phyloP scores from a whole-genome alignment of 2,797 vertebrate genomes.

The Falco naumanni region DNA sequence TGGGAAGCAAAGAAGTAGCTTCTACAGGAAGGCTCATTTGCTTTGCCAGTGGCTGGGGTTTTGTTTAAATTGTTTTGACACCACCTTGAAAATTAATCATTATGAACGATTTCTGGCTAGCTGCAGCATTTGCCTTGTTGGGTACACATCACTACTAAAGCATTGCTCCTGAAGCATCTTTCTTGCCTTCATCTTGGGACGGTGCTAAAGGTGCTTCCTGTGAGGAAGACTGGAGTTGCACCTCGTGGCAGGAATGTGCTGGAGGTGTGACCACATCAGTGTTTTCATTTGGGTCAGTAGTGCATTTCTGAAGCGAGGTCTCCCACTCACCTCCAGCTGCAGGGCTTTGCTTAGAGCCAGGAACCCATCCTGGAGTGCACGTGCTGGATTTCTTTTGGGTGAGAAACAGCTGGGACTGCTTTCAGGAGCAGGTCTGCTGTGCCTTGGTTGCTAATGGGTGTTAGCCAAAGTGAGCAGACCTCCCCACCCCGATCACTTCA shows the following conservation, averaged over 20 bases:
- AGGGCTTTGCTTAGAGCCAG: background rate
- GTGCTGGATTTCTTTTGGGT: background rate
- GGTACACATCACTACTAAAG: background rate
- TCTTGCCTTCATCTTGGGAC: background rate
- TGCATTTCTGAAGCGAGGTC: background rate
- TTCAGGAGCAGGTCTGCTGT: background rate
- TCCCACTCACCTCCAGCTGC: background rate
- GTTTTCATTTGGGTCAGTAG: background rate
- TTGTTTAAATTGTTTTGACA: background rate
- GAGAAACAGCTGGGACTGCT: background rate
- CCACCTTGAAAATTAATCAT: background rate
- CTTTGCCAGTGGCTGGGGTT: background rate
- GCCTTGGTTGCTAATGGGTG: background rate
- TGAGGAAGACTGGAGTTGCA: too few species aligned
- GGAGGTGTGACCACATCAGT: background rate
- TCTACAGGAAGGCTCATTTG: background rate
- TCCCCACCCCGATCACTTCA: background rate
- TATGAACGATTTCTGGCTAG: background rate
- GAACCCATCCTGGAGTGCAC: background rate
- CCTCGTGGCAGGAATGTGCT: background rate
- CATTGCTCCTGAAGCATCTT: background rate
- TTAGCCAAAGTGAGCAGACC: background rate
- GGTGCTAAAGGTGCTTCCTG: background rate
- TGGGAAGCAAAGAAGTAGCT: background rate
- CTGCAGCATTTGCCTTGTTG: background rate